phyloP scores from a whole-genome alignment of 2,888 invertebrate species.

The Uloborus plumipes region DNA sequence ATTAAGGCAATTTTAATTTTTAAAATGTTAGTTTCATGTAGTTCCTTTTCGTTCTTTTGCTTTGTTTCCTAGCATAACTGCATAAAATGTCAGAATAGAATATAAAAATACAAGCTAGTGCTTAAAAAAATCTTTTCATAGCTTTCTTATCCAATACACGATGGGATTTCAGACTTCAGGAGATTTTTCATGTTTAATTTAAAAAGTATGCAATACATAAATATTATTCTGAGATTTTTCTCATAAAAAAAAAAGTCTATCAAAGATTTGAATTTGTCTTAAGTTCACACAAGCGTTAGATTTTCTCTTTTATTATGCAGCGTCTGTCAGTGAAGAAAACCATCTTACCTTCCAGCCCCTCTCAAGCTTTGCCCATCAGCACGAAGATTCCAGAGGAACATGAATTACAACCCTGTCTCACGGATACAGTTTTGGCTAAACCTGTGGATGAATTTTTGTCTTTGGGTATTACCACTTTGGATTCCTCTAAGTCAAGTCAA shows the following conservation, averaged over 20 bases:
- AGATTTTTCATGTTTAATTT: too few species aligned
- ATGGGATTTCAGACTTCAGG: too few species aligned
- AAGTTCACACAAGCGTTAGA: conserved; percentile 54
- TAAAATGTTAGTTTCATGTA: too few species aligned
- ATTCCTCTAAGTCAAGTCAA: conserved; percentile 14
- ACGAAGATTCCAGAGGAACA: conserved; percentile 8
- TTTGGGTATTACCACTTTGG: not conserved
- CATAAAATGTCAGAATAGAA: too few species aligned
- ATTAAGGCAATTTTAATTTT: too few species aligned
- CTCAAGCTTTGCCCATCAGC: conserved; percentile 21
- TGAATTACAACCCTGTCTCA: not conserved
- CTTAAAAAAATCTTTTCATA: too few species aligned
- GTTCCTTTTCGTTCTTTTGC: too few species aligned
- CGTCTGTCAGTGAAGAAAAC: conserved; percentile 61
- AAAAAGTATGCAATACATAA: conserved; percentile 17
- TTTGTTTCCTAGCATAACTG: too few species aligned
- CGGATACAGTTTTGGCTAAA: conserved; percentile 2
- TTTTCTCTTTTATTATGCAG: conserved; percentile 59
- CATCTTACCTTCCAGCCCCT: conserved; percentile 61
- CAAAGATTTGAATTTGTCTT: conserved; percentile 14
- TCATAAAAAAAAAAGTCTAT: not conserved
- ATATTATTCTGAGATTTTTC: too few species aligned
- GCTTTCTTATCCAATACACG: too few species aligned
- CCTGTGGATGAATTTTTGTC: not conserved
- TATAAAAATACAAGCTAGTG: too few species aligned